These are phyloP conservation scores for Bruchidius siliquastri DNA, from an alignment of 2,888 invertebrate genomes.

Conservation along the genomic window DNA sequence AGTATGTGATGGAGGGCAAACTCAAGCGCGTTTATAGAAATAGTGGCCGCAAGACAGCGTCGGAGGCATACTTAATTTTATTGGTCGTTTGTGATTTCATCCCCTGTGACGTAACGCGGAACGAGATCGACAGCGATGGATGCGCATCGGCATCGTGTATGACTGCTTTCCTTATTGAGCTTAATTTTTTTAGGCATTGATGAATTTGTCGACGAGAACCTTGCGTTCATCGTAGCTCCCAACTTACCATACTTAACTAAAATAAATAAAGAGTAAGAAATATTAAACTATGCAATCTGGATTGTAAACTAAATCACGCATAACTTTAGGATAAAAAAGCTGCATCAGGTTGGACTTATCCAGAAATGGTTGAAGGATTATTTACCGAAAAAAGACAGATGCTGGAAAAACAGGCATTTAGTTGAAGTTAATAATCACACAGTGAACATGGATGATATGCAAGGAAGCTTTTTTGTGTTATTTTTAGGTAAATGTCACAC, in stretches of 20 bases:
- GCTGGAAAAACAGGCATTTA: slow-evolving; percentile 61
- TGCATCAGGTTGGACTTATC: slow-evolving; percentile 82
- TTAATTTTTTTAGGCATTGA: slow-evolving; percentile 56
- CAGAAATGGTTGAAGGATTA: slow-evolving; percentile 76
- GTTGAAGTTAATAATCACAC: slow-evolving; percentile 79
- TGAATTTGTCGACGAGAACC: slow-evolving; percentile 73
- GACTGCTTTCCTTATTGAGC: too few relatives aligned
- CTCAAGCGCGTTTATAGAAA: too few relatives aligned
- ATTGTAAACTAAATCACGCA: background rate
- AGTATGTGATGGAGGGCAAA: too few relatives aligned
- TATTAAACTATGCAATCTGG: background rate
- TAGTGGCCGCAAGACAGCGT: too few relatives aligned
- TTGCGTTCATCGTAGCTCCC: slow-evolving; percentile 69
- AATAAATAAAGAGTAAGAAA: slow-evolving; percentile 72
- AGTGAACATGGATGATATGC: slow-evolving; percentile 87
- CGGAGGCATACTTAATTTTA: too few relatives aligned
- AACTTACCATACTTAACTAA: slow-evolving; percentile 73
- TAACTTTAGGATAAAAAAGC: slow-evolving; percentile 60
- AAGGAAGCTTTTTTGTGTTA: slow-evolving; percentile 84
- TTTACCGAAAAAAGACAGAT: slow-evolving; percentile 73
- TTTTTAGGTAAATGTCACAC: slow-evolving; percentile 59
- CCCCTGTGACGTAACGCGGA: too few relatives aligned
- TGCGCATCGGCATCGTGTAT: too few relatives aligned
- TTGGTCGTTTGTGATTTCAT: too few relatives aligned
- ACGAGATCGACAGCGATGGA: too few relatives aligned